Conservation (phyloP, 1,140 invertebrate genomes). For the Drosophila pandora region DNA sequence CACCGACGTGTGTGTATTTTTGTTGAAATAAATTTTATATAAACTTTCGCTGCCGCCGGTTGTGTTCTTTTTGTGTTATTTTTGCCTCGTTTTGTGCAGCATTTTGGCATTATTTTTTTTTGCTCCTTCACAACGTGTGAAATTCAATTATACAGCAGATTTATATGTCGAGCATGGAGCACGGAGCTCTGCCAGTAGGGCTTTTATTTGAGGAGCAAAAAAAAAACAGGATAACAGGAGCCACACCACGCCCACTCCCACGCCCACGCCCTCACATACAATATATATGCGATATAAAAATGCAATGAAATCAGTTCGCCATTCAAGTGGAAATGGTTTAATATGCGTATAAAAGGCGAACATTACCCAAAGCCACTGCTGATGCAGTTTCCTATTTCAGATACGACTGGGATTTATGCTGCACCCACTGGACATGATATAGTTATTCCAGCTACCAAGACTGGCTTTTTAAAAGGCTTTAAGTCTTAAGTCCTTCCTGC, state of each 20-base stretch:
- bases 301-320: conserved; percentile 70
- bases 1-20: conserved; percentile 55
- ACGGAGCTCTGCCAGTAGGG: conserved; percentile 29
- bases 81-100: conserved; percentile 30
- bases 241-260: conserved; percentile 6
- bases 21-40: conserved; percentile 82
- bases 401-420: not conserved
- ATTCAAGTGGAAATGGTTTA: conserved; percentile 79
- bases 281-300: conserved; percentile 49
- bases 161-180: conserved; percentile 72
- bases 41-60: conserved; percentile 67
- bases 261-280: conserved; percentile 5
- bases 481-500: too few species aligned
- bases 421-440: not conserved
- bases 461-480: not conserved
- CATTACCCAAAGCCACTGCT: conserved; percentile 50
- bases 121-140: conserved; percentile 67
- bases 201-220: conserved; percentile 56
- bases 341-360: conserved; percentile 75
- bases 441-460: not conserved
- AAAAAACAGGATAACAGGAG: conserved; percentile 3
- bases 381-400: conserved; percentile 34
- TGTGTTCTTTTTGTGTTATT: conserved; percentile 52
- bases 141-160: conserved; percentile 80
- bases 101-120: conserved; percentile 35